Evolutionary conservation across 2,888 invertebrate species (phyloP), one percentile per base, ranked within the genome.

Genomic region (Tinea pellionella): DNA sequence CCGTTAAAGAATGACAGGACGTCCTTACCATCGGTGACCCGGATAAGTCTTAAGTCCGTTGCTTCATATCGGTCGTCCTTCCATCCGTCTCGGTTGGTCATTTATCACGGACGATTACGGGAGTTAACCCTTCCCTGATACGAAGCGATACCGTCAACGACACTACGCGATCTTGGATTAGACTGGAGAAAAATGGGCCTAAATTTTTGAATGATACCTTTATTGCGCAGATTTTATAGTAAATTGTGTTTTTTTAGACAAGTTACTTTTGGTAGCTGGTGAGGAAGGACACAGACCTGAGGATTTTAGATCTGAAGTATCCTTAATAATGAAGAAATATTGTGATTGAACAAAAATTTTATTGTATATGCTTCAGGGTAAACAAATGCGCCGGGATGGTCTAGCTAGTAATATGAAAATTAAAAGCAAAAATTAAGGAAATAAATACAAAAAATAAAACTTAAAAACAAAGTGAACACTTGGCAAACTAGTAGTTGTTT

Each of bases 61-160:
- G 41, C 16, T 41, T 42, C 29, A 59, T 24, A 29, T 59, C 63
- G 32, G 47, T 37, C 37, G n/a, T n/a, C 60, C 69, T 68, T 68
- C 62, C 66, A 65, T 67, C 69, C 72, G 67, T 68, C 66, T 72
- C 73, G 68, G 37, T 67, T 69, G 71, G 72, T 74, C 81, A 77
- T 83, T 83, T 80, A 78, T 83, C 80, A 83, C 74, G 62, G 69
- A 74, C 71, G 75, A 78, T 59, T 59, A 59, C 59, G 2, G 47
- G 29, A 43, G 42, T 59, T 43, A 59, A 42, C 59, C 59, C 42
- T 43, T 47, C 43, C 59, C 59, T 59, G 59, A 59, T 59, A 43
- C 59, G 29, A 47, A 29, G 47, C 47, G 59, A 59, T 59, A 59
- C 59, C 51, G 59, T 59, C 59, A 47, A 41, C 47, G 59, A 16